These are phyloP conservation scores for Tinamus major DNA, from an alignment of 2,797 vertebrate genomes.

Conservation along the genomic window DNA sequence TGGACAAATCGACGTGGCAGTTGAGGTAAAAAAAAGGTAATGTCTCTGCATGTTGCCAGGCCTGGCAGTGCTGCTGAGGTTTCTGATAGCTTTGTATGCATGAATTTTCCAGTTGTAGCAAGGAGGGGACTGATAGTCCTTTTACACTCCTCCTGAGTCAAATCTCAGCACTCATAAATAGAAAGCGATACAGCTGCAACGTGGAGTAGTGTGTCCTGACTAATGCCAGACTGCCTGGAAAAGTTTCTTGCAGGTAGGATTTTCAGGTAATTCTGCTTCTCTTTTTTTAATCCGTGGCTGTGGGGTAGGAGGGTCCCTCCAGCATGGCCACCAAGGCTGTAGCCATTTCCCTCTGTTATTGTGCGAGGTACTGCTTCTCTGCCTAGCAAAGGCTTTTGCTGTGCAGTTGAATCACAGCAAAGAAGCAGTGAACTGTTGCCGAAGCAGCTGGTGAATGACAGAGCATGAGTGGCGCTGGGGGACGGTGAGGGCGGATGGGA, in stretches of 20 bases:
- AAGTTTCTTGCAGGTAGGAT: neutral
- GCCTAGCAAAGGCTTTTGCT: neutral
- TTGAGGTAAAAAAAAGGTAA: constrained; percentile 23
- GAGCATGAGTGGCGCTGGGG: neutral
- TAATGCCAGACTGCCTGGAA: neutral
- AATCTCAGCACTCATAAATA: neutral
- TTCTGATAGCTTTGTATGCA: neutral
- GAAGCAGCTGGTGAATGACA: constrained; percentile 42
- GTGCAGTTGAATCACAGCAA: neutral
- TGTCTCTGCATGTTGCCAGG: neutral
- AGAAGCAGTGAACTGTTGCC: constrained; percentile 23
- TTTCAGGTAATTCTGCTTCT: neutral
- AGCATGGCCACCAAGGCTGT: neutral
- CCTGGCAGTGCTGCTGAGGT: neutral
- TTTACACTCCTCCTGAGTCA: neutral
- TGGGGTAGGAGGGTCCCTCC: neutral
- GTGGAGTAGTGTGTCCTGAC: neutral
- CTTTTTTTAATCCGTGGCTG: neutral
- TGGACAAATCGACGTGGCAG: neutral
- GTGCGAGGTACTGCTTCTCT: neutral
- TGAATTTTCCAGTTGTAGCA: neutral
- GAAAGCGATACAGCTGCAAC: neutral
- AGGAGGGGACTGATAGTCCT: neutral
- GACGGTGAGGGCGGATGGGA: constrained; percentile 5
- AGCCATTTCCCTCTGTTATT: neutral